Conservation (phyloP, 2,797 vertebrate genomes). For the Perodicticus potto region DNA sequence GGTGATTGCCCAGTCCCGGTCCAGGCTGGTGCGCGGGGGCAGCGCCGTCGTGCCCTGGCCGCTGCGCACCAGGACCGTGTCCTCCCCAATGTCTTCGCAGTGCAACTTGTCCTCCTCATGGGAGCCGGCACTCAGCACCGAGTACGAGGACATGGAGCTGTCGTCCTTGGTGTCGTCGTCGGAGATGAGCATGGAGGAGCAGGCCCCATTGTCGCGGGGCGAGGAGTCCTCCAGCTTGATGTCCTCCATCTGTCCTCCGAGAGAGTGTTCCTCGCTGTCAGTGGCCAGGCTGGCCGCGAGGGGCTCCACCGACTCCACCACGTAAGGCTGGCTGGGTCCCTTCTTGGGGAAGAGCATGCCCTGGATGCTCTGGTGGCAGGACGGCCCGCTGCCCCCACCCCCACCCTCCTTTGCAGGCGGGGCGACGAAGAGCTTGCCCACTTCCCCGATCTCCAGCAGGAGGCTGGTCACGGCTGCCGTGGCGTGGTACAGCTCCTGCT, state of each 20-base stretch:
- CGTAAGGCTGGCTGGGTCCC: slow-evolving; percentile 80
- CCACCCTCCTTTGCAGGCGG: slow-evolving; percentile 85
- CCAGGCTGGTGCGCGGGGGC: slow-evolving; percentile 93
- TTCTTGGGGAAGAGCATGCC: slow-evolving; percentile 86
- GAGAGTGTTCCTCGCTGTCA: slow-evolving; percentile 84
- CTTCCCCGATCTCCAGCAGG: slow-evolving; percentile 97
- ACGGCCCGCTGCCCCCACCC: background rate
- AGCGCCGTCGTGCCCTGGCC: slow-evolving; percentile 84
- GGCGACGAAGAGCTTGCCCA: slow-evolving; percentile 93
- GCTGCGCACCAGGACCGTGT: slow-evolving; percentile 95
- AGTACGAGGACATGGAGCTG: slow-evolving; percentile 98
- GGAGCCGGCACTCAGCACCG: slow-evolving; percentile 96
- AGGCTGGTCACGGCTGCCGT: slow-evolving; percentile 97
- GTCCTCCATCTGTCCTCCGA: slow-evolving; percentile 93
- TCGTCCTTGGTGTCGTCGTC: slow-evolving; percentile 98
- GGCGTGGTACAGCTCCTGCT: slow-evolving; percentile 98
- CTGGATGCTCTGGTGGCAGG: slow-evolving; percentile 67
- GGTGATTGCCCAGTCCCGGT: slow-evolving; percentile 98
- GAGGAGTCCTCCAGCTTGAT: slow-evolving; percentile 97
- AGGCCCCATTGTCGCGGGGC: slow-evolving; percentile 93
- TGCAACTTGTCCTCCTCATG: slow-evolving; percentile 97
- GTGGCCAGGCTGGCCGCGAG: slow-evolving; percentile 76
- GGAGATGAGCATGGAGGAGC: slow-evolving; percentile 96
- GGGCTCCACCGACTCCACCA: slow-evolving; percentile 77
- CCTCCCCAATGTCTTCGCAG: slow-evolving; percentile 97